Percentiles rank a stretch among this genome's conserved stretches.
Conservation (phyloP, 2,888 invertebrate species). For the Beris morrisii region DNA sequence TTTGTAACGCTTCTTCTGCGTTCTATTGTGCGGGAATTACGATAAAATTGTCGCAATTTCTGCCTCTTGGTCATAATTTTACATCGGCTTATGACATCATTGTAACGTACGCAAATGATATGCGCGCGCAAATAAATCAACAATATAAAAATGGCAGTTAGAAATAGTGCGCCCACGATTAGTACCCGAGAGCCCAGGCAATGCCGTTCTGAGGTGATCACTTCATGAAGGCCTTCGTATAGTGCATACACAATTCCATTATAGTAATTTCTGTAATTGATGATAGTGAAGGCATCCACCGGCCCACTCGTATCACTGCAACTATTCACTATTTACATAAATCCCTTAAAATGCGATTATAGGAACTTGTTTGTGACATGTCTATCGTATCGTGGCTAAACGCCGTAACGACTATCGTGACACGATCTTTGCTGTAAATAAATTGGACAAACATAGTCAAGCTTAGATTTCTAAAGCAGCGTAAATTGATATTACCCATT, state of each 20-base stretch:
- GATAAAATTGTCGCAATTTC: too few relatives aligned
- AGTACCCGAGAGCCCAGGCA: not conserved
- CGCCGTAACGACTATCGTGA: slow-evolving; percentile 11
- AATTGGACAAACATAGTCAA: not conserved
- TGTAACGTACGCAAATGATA: slow-evolving; percentile 25
- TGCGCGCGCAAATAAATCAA: slow-evolving; percentile 25
- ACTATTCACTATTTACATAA: slow-evolving; percentile 20
- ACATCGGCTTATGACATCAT: too few relatives aligned
- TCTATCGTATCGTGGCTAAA: not conserved
- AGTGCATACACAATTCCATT: slow-evolving; percentile 6
- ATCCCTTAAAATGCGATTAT: slow-evolving; percentile 19
- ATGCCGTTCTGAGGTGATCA: not conserved
- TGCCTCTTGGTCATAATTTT: too few relatives aligned
- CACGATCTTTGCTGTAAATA: slow-evolving; percentile 18
- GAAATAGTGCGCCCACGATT: slow-evolving; percentile 1
- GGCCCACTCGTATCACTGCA: not conserved
- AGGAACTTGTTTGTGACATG: slow-evolving; percentile 2
- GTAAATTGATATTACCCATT: slow-evolving; percentile 26
- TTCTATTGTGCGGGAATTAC: too few relatives aligned
- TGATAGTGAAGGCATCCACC: slow-evolving; percentile 8
- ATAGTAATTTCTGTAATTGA: slow-evolving; percentile 32
- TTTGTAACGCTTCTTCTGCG: too few relatives aligned
- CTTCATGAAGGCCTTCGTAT: not conserved
- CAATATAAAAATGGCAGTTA: slow-evolving; percentile 10
- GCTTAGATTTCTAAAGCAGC: not conserved